phyloP scores from a whole-genome alignment of 2,113 vertebrate genomes.

The Myiozetetes cayanensis region DNA sequence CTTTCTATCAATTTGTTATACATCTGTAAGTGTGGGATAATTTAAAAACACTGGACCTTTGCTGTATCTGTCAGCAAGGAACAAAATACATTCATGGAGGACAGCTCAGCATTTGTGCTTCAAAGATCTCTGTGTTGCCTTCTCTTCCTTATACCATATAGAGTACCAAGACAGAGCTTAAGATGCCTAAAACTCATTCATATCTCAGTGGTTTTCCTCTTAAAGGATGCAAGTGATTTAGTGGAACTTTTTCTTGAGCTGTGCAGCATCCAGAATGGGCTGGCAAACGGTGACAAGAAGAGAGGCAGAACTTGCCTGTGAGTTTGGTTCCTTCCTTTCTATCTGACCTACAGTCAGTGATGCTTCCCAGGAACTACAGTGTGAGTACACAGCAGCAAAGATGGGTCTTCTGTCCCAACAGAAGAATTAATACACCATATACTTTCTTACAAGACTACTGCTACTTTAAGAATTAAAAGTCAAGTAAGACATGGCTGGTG shows the following conservation, averaged over 20 bases:
- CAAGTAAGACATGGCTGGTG: not conserved
- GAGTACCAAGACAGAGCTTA: not conserved
- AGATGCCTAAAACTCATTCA: not conserved
- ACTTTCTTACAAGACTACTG: not conserved
- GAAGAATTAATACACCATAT: not conserved
- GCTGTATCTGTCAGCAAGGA: not conserved
- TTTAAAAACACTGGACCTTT: not conserved
- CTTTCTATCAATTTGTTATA: not conserved
- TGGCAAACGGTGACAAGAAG: not conserved
- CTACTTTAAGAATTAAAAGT: not conserved
- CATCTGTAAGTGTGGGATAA: not conserved
- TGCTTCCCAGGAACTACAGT: not conserved
- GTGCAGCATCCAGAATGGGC: not conserved
- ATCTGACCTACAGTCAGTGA: not conserved
- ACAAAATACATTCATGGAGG: not conserved
- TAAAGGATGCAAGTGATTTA: not conserved
- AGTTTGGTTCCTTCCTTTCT: not conserved
- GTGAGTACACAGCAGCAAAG: not conserved
- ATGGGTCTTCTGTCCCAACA: not conserved
- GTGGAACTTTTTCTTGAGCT: not conserved
- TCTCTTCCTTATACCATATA: not conserved
- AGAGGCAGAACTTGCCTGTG: not conserved
- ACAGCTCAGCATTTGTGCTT: not conserved
- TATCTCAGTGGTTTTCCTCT: not conserved
- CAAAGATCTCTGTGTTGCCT: not conserved